Base-by-base conservation (phyloP, 2,113 vertebrate species). In the Eclectus roratus region DNA sequence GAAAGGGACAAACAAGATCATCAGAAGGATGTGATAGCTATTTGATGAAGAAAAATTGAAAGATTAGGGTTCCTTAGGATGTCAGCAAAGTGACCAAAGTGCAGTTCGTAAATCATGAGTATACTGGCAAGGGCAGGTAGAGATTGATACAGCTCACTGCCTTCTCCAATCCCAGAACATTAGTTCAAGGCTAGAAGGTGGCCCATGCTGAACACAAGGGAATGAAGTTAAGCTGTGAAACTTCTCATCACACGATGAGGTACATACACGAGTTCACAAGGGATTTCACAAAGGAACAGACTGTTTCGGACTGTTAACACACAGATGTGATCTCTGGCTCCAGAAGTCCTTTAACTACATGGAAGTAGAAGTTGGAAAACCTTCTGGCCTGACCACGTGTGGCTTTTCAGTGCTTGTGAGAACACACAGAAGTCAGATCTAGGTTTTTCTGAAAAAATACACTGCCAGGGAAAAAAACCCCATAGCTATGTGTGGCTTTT, bases 201-300 rank as follows among this genome's bases (percentile, higher is more conserved):
- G 5, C 49, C 49, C 0, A 0, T 9, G 49, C 39, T 5, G 29
- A 76, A 17, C 31, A 3, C 2, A 20, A 53, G 41, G n/a, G 37
- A 28, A 20, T 33, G 13, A 66, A 58, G 9, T 39, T 23, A 7
- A 23, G 25, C 35, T 78, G 47, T 73, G 65, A 33, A 55, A 21
- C 25, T 69, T 53, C 55, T 43, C 17, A 0, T 41, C 27, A 17
- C 56, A 2, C 46, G 15, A 0, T 11, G 13, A 11, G 49, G 29
- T 6, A 12, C 27, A 18, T 4, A 6, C 1, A 2, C 0, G 3
- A 15, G 6, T 21, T 52, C 5, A 1, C 39, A 37, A 17, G 60
- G 73, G 13, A 8, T 28, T 80, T 77, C 18, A 49, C 4, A 0
- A 21, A 31, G 6, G 47, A 66, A 6, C 21, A 1, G 28, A 33